Base-by-base conservation (phyloP, 2,113 vertebrate genomes). In the Alethe castanea region DNA sequence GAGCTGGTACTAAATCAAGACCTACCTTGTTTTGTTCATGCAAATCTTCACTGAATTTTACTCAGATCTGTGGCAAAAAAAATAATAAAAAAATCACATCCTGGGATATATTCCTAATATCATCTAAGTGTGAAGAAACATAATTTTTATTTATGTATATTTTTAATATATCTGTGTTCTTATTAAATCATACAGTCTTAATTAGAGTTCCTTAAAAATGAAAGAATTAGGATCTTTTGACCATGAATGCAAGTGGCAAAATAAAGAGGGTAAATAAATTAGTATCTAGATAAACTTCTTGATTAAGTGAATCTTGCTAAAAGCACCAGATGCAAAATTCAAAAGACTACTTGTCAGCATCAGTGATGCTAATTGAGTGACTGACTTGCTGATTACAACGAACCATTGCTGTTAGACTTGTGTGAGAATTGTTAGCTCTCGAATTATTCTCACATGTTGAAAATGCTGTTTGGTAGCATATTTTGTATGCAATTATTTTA, bases 331-430 rank as follows among this genome's bases (percentile, higher is more conserved):
- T 86, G 72, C 2, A 20, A 88, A 94, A 91, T 81, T 90, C 64
- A 94, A 90, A 96, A 89, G 89, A 76, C 48, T 90, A 91, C 90
- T 88, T 95, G 65, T 57, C 70, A 93, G 18, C 69, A 74, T 54
- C 57, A 79, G 50, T 65, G 53, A 66, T 79, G 60, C n/a, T 88
- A 92, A 94, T 31, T 70, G 91, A 91, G 59, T 88, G 48, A 87
- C 89, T 95, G 90, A 56, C 60, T 93, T 90, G 48, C 60, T 95
- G 77, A 91, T 95, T 92, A 89, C 54, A 95, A 91, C 62, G 59
- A 96, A 88, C 29, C 19, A 77, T 42, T 82, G 69, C 62, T 86
- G 23, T 72, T 93, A 87, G 50, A 79, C 35, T 71, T 92, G 40
- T 61, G 53, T 38, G 56, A 88, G 82, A 88, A 82, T 57, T 62